A percentile compares a stretch with the other conserved stretches of the same genome.
Conservation (phyloP, 2,113 vertebrate species). For the Labeo catla region DNA sequence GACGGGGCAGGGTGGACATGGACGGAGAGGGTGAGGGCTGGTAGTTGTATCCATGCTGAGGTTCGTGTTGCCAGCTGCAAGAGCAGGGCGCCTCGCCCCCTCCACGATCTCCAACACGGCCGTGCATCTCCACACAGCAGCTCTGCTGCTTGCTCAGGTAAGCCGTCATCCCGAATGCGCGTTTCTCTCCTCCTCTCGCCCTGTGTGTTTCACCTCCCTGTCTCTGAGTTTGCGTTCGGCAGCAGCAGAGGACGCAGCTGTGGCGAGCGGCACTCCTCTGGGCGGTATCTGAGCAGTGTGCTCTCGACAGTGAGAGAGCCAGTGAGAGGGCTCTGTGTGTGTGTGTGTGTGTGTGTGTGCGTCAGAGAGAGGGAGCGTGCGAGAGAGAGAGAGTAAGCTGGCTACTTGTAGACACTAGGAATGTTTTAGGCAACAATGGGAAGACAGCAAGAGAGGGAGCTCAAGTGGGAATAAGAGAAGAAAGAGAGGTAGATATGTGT, state of each 20-base stretch:
- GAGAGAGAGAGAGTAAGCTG: slow-evolving; percentile 1
- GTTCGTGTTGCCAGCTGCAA: slow-evolving; percentile 77
- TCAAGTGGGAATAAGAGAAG: slow-evolving; percentile 45
- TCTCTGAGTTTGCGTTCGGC: slow-evolving; percentile 46
- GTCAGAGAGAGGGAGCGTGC: slow-evolving; percentile 13
- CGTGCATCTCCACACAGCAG: slow-evolving; percentile 75
- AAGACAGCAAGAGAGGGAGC: slow-evolving; percentile 26
- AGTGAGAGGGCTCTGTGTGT: slow-evolving; percentile 15
- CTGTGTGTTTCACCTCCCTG: slow-evolving; percentile 25
- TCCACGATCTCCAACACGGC: slow-evolving; percentile 62
- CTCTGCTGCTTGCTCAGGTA: slow-evolving; percentile 82
- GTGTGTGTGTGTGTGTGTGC: not conserved
- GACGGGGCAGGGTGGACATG: slow-evolving; percentile 59
- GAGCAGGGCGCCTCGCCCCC: slow-evolving; percentile 74
- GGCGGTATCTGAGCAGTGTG: slow-evolving; percentile 42
- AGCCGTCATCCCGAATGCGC: slow-evolving; percentile 76
- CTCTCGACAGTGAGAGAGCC: slow-evolving; percentile 52
- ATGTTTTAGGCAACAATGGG: slow-evolving; percentile 15
- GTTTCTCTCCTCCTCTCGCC: slow-evolving; percentile 33
- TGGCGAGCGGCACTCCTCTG: slow-evolving; percentile 51
- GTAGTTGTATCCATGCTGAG: slow-evolving; percentile 65
- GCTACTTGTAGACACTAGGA: slow-evolving; percentile 37
- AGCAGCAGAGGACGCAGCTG: slow-evolving; percentile 51
- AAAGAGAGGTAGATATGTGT: slow-evolving; percentile 17
- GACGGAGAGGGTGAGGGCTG: slow-evolving; percentile 62